Evolutionary conservation across 2,888 invertebrate genomes (phyloP), one percentile per base, ranked within the genome.

Genomic region (Abrostola triplasia): DNA sequence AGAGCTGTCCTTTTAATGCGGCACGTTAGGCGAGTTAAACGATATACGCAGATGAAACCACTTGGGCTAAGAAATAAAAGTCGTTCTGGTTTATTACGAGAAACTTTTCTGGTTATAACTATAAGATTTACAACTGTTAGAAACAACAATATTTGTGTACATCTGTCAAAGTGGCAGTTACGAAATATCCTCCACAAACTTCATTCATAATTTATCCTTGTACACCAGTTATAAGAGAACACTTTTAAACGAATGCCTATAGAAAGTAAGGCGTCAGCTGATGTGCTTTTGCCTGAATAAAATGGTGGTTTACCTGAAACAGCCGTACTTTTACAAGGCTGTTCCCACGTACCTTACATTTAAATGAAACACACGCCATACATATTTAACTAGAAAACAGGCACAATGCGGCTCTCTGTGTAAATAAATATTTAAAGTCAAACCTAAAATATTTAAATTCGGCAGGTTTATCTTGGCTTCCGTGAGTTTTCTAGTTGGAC

Each of bases 391-490:
- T 37, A 64, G 53, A 44, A 64, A 67, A 60, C 58, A 58, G 35
- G 67, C 58, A 67, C 70, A 78, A 64, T 60, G 56, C 59, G 67
- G 59, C 53, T 67, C 54, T 54, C 51, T 35, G 53, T 49, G 59
- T 44, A 59, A 11, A 50, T 70, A 78, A 79, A 76, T 79, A 80
- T 79, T 78, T 78, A 55, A 78, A 78, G 48, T 59, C 53, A n/a
- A 59, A 64, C 65, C 65, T 76, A 65, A 80, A 76, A 70, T 78
- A 73, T 80, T 79, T 73, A 80, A 76, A 76, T 68, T 70, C 64
- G 65, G 66, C 57, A 74, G 66, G 67, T 70, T 73, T 55, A 55
- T 49, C 55, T 48, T 51, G 54, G 51, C 36, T 70, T 64, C 58
- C 65, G 64, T 70, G 64, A 69, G 61, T 77, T 76, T 79, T 77